Percentiles rank a stretch among this genome's conserved stretches.
Evolutionary conservation across 1,140 invertebrate species (phyloP).

Genomic region (Parapsyche elsis): DNA sequence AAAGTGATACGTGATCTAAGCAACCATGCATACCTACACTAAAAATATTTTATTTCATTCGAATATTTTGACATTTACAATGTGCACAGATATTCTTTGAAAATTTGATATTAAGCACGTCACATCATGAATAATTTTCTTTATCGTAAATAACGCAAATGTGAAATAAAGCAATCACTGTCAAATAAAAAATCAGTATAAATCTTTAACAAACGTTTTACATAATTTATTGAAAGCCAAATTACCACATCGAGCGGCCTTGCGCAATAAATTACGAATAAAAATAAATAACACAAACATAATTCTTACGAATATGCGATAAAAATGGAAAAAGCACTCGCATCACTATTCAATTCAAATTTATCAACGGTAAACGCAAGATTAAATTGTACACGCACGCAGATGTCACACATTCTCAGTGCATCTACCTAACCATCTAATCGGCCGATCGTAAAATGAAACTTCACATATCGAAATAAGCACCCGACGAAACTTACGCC

Average conservation of each 20-base stretch:
- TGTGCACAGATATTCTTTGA: background rate
- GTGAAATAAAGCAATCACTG: constrained; percentile 25
- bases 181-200: constrained; percentile 21
- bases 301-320: background rate
- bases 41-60: background rate
- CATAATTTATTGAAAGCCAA: constrained; percentile 30
- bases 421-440: no score
- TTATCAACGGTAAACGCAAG: no score
- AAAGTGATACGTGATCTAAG: no score
- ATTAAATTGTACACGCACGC: no score
- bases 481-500: no score
- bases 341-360: no score
- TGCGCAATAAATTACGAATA: constrained; percentile 17
- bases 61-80: no score
- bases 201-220: constrained; percentile 19
- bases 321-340: background rate
- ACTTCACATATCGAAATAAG: no score
- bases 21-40: background rate
- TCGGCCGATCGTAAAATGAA: no score
- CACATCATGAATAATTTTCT: constrained; percentile 11
- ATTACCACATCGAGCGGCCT: constrained; percentile 7
- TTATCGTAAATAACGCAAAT: constrained; percentile 20
- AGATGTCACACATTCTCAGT: no score
- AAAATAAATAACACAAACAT: constrained; percentile 8
- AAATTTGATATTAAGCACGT: constrained; percentile 5